Conservation (phyloP, 1,140 invertebrate genomes). For the Stegodyphus mimosarum region DNA sequence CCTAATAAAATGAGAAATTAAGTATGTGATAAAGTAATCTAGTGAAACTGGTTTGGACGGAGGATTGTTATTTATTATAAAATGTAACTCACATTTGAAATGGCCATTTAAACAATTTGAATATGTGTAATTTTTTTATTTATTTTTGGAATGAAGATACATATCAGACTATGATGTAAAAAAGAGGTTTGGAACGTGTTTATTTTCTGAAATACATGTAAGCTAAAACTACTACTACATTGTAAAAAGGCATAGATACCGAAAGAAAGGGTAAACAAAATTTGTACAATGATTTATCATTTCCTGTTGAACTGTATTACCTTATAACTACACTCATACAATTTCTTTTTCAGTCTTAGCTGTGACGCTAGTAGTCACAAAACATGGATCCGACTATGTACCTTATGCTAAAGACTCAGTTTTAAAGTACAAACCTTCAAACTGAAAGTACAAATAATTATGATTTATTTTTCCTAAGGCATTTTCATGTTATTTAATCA, state of each 20-base stretch:
- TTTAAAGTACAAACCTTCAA: conserved; percentile 44
- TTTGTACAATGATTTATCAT: too few species aligned
- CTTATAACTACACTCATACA: not conserved
- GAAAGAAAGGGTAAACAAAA: conserved; percentile 3
- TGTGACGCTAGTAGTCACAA: not conserved
- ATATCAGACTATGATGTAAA: not conserved
- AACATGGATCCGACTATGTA: conserved; percentile 17
- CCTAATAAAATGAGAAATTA: too few species aligned
- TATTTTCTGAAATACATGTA: not conserved
- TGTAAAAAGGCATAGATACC: not conserved
- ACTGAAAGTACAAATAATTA: conserved; percentile 12
- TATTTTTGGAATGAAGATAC: conserved; percentile 14
- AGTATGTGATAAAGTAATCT: too few species aligned
- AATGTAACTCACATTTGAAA: too few species aligned
- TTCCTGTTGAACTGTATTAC: not conserved
- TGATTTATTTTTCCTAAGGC: not conserved
- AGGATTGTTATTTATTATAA: too few species aligned
- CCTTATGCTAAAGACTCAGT: conserved; percentile 47
- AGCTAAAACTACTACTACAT: not conserved
- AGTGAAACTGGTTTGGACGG: too few species aligned
- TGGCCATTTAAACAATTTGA: too few species aligned
- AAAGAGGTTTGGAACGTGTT: not conserved
- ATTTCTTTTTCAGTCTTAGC: conserved; percentile 5
- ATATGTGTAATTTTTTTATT: not conserved
- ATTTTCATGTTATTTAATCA: not conserved